phyloP scores from a whole-genome alignment of 2,888 invertebrate genomes.

The Rugalucina vietnamica region DNA sequence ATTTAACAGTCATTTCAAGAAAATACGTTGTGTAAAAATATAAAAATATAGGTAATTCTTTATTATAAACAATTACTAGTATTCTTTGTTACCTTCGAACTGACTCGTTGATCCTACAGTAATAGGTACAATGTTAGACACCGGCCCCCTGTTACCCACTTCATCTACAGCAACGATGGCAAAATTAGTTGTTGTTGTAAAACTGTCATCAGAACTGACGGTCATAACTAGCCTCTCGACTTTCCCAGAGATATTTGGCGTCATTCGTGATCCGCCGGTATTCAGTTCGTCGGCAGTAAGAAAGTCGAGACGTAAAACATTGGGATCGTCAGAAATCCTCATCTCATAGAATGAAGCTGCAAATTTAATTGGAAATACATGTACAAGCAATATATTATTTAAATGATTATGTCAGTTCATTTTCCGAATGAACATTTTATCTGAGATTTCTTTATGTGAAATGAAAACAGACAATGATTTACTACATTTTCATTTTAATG shows the following conservation, averaged over 20 bases:
- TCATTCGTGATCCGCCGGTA: background rate
- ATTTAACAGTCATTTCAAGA: too few species aligned
- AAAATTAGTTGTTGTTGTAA: background rate
- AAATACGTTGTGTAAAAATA: too few species aligned
- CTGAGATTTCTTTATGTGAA: too few species aligned
- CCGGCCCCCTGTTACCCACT: background rate
- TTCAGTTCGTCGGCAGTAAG: background rate
- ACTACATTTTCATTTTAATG: too few species aligned
- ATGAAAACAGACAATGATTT: too few species aligned
- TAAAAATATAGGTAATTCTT: too few species aligned
- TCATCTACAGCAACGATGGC: background rate
- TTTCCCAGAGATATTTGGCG: background rate
- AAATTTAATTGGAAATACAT: too few species aligned
- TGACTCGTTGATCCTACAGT: background rate
- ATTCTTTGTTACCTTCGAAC: background rate
- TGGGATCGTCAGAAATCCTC: background rate
- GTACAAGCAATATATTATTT: too few species aligned
- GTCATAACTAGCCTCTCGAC: background rate
- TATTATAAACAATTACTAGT: too few species aligned
- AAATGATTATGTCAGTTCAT: too few species aligned
- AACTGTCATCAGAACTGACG: background rate
- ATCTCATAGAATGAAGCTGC: background rate
- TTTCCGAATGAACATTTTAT: too few species aligned
- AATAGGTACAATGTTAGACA: background rate
- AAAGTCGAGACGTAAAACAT: background rate